A percentile compares a stretch with the other conserved stretches of the same genome.
Evolutionary conservation across 2,888 invertebrate genomes (phyloP).

Genomic region (Tortrix viridana): DNA sequence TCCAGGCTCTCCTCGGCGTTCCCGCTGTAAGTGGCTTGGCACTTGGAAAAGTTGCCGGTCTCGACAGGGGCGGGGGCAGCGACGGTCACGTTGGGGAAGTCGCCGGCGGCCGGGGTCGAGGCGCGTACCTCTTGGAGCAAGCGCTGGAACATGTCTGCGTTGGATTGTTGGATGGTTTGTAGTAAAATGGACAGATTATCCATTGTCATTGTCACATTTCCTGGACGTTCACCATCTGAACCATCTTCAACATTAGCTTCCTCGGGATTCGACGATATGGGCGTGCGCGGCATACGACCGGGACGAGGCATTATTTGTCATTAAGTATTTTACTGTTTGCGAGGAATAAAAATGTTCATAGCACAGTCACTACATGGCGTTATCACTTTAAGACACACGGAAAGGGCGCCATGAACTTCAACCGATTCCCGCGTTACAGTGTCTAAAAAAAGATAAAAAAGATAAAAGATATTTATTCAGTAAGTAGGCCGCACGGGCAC

Average conservation of each 20-base stretch:
- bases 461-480: no score
- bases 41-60: slow-evolving; percentile 8
- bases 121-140: slow-evolving; percentile 2
- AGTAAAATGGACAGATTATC: slow-evolving; percentile 10
- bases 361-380: neutral
- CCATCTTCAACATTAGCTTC: neutral
- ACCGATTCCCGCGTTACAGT: no score
- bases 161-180: slow-evolving; percentile 9
- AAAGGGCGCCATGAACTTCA: slow-evolving; percentile 13
- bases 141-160: slow-evolving; percentile 6
- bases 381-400: slow-evolving; percentile 8
- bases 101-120: slow-evolving; percentile 3
- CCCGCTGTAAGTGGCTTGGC: slow-evolving; percentile 13
- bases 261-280: neutral
- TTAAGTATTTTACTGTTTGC: no score
- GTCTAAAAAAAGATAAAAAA: no score
- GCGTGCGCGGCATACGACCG: neutral
- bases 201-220: slow-evolving; percentile 1
- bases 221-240: neutral
- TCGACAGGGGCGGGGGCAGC: slow-evolving; percentile 5
- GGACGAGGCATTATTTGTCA: neutral
- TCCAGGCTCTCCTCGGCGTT: slow-evolving; percentile 8
- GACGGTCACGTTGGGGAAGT: neutral
- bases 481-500: no score
- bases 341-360: slow-evolving; percentile 1